A percentile compares a stretch with the other conserved stretches of the same genome.
Evolutionary conservation across 1,140 invertebrate species (phyloP).

Genomic region (Manduca sexta): DNA sequence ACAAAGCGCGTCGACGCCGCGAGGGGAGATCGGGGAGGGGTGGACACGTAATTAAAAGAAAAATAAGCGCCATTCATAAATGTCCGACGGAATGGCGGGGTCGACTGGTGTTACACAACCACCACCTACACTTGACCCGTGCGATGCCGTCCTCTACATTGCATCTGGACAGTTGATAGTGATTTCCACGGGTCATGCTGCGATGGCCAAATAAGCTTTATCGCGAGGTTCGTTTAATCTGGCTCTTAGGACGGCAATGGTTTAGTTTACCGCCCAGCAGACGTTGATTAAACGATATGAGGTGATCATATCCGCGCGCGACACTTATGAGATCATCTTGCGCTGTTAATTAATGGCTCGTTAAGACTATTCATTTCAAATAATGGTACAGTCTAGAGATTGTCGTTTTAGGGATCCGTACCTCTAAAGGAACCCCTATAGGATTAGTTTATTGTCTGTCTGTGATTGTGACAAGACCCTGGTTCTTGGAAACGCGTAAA

Average conservation of each 20-base stretch:
- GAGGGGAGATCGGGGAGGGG: conserved; percentile 20
- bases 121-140: conserved; percentile 31
- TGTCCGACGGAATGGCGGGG: conserved; percentile 54
- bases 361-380: conserved; percentile 16
- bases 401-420: too few species aligned
- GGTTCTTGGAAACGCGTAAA: too few species aligned
- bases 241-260: conserved; percentile 57
- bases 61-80: conserved; percentile 71
- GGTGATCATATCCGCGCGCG: conserved; percentile 48
- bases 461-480: too few species aligned
- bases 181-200: conserved; percentile 25
- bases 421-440: too few species aligned
- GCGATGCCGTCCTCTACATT: conserved; percentile 3
- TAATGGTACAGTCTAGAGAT: too few species aligned
- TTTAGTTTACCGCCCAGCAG: conserved; percentile 52
- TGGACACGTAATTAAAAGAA: conserved; percentile 64
- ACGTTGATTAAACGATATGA: conserved; percentile 62
- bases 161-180: not conserved
- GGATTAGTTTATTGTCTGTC: too few species aligned
- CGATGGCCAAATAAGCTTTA: conserved; percentile 46
- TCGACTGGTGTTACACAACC: conserved; percentile 49
- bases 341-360: conserved; percentile 43
- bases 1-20: conserved; percentile 44
- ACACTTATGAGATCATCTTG: conserved; percentile 53
- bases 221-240: conserved; percentile 63